A percentile compares a stretch with the other conserved stretches of the same genome.
Conservation (phyloP, 2,113 vertebrate species). For the Coptodon bakossiorum region DNA sequence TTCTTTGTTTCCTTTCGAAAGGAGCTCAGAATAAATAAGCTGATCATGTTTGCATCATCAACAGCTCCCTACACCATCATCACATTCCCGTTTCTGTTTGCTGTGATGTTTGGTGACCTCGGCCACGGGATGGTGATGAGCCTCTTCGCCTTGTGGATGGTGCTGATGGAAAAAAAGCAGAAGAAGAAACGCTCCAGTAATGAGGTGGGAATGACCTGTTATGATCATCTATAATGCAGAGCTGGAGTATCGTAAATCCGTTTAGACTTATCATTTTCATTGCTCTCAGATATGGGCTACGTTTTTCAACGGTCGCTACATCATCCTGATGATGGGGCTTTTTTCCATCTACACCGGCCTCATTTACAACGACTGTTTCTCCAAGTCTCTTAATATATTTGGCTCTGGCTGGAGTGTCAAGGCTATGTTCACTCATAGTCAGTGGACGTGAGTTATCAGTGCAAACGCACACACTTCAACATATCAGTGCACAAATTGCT, state of each 20-base stretch:
- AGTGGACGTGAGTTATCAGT: constrained; percentile 83
- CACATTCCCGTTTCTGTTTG: constrained; percentile 98
- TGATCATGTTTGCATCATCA: neutral
- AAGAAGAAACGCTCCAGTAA: constrained; percentile 78
- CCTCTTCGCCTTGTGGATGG: constrained; percentile 90
- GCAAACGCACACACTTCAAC: neutral
- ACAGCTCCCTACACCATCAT: constrained; percentile 93
- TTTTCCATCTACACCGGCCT: constrained; percentile 97
- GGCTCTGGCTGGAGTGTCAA: constrained; percentile 91
- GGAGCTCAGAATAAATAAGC: neutral
- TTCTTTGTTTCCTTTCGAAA: neutral
- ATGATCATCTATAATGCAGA: neutral
- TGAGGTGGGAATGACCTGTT: constrained; percentile 73
- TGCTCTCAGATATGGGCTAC: constrained; percentile 85
- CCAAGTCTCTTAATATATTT: constrained; percentile 93
- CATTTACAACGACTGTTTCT: constrained; percentile 98
- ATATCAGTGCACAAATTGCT: neutral
- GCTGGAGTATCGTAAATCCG: neutral
- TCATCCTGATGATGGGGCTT: constrained; percentile 92
- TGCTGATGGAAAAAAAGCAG: constrained; percentile 81
- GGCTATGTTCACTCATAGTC: constrained; percentile 86
- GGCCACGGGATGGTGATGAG: constrained; percentile 88
- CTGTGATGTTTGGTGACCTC: constrained; percentile 97
- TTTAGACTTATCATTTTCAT: neutral
- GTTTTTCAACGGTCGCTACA: constrained; percentile 88